Evolutionary conservation across 2,797 vertebrate genomes (phyloP).

Genomic region (Bufotes viridis): DNA sequence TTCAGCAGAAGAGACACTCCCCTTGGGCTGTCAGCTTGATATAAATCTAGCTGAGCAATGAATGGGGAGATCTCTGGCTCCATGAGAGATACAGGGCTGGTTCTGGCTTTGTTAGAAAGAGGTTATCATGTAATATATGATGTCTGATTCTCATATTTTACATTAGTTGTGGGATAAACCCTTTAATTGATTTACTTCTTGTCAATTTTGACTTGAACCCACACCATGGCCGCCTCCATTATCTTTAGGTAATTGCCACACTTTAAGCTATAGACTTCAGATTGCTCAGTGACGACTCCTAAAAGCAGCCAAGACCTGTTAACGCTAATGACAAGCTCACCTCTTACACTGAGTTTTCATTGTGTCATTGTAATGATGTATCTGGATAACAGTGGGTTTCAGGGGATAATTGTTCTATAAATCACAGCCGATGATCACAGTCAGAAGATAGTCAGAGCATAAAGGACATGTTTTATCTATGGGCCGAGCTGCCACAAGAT

Average conservation of each 20-base stretch:
- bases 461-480: conserved; percentile 32
- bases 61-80: no score
- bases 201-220: not conserved
- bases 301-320: conserved; percentile 46
- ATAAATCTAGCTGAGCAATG: no score
- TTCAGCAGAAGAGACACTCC: no score
- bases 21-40: no score
- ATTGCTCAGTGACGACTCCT: conserved; percentile 42
- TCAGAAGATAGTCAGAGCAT: not conserved
- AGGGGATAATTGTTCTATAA: conserved; percentile 43
- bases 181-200: not conserved
- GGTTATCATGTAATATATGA: no score
- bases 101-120: no score
- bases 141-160: no score
- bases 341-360: conserved; percentile 35
- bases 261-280: conserved; percentile 12
- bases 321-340: conserved; percentile 36
- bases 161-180: no score
- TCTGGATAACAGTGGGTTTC: conserved; percentile 46
- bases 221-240: not conserved
- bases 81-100: no score
- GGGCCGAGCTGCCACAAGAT: conserved; percentile 43
- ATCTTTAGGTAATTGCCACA: not conserved
- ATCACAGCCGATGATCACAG: conserved; percentile 34
- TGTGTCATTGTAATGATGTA: conserved; percentile 48